phyloP scores from a whole-genome alignment of 2,888 invertebrate species.

The Acronicta psi region DNA sequence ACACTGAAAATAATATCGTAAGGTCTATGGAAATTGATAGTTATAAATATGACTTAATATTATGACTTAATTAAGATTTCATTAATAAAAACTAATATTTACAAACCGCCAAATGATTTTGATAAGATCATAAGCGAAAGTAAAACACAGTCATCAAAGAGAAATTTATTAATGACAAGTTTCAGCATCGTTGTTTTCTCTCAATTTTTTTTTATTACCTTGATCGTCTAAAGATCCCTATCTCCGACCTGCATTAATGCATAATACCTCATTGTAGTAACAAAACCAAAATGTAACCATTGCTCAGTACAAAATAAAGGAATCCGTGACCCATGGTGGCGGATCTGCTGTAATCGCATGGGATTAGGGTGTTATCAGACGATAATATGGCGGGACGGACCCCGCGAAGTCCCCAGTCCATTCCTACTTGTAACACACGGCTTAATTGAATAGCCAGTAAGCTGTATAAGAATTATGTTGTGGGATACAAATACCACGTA shows the following conservation, averaged over 20 bases:
- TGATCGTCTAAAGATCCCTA: conserved; percentile 19
- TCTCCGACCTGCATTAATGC: conserved; percentile 37
- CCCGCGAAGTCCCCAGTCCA: conserved; percentile 35
- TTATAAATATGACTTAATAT: too few relatives aligned
- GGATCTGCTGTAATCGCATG: conserved; percentile 78
- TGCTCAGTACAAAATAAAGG: conserved; percentile 72
- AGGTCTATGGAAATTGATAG: too few relatives aligned
- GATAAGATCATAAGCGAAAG: too few relatives aligned
- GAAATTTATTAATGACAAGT: neutral
- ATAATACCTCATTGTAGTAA: conserved; percentile 41
- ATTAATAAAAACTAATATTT: too few relatives aligned
- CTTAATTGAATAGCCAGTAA: neutral
- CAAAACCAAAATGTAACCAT: conserved; percentile 73
- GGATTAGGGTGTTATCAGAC: conserved; percentile 84
- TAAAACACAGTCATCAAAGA: too few relatives aligned
- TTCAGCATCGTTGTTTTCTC: neutral
- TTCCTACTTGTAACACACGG: conserved; percentile 63
- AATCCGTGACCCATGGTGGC: conserved; percentile 73
- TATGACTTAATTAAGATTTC: too few relatives aligned
- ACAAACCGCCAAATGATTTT: too few relatives aligned
- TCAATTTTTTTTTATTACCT: neutral
- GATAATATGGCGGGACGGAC: conserved; percentile 77
- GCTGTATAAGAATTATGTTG: too few relatives aligned
- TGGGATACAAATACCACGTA: too few relatives aligned
- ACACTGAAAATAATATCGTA: too few relatives aligned